Evolutionary conservation across 2,888 invertebrate species (phyloP), one percentile per base, ranked within the genome.

Genomic region (Gasteruption jaculator): DNA sequence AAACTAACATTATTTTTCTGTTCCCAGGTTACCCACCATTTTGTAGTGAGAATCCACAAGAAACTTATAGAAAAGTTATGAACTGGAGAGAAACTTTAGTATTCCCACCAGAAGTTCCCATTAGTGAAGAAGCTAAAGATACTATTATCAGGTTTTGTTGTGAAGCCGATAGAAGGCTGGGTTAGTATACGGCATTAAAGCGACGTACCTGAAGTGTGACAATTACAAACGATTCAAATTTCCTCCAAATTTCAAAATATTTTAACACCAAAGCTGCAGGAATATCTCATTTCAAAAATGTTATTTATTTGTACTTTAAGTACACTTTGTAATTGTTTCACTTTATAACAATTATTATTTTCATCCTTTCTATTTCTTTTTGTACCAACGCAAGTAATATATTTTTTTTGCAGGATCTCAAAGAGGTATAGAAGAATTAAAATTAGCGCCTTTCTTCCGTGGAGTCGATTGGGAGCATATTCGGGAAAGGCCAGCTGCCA

Each of bases 381-480:
- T 26, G 10, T 5, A 18, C 8, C 16, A 10, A 5, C 22, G 7
- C n/a, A 24, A 19, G 21, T 24, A 10, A 18, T 8, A 8, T 14
- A 7, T 33, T 25, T 21, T 5, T 4, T 15, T 74, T 54, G 73
- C 91, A 68, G 95, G 95, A 31, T 84, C 88, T 30, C 86, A 87
- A 63, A 83, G 90, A 51, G 92, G 94, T 44, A 82, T 95, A 50
- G 93, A 95, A 52, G 97, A 99, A 72, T 83, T 99, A 52, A 92
- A 92, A 72, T 77, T 83, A 25, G 88, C 93, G 57, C 80, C 87
- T 42, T 99, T 99, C 78, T 99, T 99, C 79, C 82, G 88, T 56
- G 93, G 90, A 57, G 94, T 97, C 41, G 99, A 99, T 73, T 99
- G 99, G 99, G 93, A 91, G 63, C 96, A 99, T 74, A 97, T 99